These are phyloP conservation scores for Teleogryllus oceanicus DNA, from an alignment of 2,888 invertebrate genomes.

Conservation along the genomic window DNA sequence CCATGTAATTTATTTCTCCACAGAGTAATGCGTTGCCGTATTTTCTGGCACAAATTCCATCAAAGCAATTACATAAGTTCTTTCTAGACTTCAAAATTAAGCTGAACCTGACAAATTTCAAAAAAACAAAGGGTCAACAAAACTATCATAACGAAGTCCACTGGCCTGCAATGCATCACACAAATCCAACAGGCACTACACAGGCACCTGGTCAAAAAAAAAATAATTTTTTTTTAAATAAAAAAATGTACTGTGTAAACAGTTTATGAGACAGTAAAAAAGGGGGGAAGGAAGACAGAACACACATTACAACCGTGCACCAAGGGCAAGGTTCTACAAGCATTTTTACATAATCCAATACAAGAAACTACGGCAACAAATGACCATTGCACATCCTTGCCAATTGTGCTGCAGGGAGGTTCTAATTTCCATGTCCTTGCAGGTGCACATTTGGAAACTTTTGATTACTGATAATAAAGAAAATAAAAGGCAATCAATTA, in stretches of 20 bases:
- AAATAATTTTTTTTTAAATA: too few species aligned
- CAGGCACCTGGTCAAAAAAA: background rate
- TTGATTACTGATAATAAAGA: slow-evolving; percentile 3
- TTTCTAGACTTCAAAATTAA: background rate
- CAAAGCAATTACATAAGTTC: background rate
- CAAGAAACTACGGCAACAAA: slow-evolving; percentile 3
- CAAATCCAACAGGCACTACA: background rate
- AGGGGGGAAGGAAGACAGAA: background rate
- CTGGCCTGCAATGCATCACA: slow-evolving; percentile 1
- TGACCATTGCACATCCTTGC: background rate
- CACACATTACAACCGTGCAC: background rate
- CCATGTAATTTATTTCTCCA: background rate
- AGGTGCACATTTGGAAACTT: slow-evolving; percentile 18
- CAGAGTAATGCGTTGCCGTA: background rate
- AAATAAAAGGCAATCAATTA: background rate
- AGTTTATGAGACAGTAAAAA: too few species aligned
- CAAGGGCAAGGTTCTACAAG: background rate
- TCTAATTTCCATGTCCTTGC: background rate
- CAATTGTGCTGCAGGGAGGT: background rate
- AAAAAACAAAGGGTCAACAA: background rate
- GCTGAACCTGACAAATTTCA: background rate
- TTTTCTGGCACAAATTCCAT: background rate
- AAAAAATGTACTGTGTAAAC: too few species aligned
- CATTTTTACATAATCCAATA: background rate
- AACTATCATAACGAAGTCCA: background rate